Base-by-base conservation (phyloP, 2,888 invertebrate genomes). In the Meiosimyza decipiens region DNA sequence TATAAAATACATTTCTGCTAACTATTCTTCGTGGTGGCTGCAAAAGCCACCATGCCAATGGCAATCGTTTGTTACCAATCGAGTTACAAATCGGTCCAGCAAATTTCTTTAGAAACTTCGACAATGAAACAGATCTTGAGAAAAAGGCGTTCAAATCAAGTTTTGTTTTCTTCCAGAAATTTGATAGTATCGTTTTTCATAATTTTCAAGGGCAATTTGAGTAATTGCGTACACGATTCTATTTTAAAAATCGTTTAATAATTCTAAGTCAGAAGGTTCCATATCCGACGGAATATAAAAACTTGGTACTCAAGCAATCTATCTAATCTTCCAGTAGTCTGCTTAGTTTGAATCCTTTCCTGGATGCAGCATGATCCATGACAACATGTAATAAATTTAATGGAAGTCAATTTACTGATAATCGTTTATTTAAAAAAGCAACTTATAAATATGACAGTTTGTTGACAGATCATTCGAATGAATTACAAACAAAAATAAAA, bases 251-350 rank as follows among this genome's bases (percentile, higher is more conserved):
- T 57, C 16, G 16, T 12, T 18, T 72, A 15, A 51, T 60, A 11
- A 18, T 16, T 5, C 50, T 68, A 1, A 18, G 13, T 57, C 67
- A 51, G 70, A 65, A 13, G 47, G 15, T 16, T 3, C 6, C 6
- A 18, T 74, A 60, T 67, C 57, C 74, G 2, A 66, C 67, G 12
- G 72, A 74, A 13, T 74, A 74, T 47, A 16, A 49, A 9, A 28
- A 57, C 3, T 28, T 75, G 5, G 13, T 52, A 49, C 13, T 18
- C 3, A 74, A 71, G 9, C 52, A 71, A 60, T 16, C 22, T 15
- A 62, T 76, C 9, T 6, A 13, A 2, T 59, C 71, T 13, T 63
- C 63, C 9, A 74, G 73, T 28, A 4, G 40, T 5, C 1, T 71
- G 6, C 16, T 74, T 13, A 71, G 55, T 11, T 49, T 76, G 0